These are phyloP conservation scores for Ataeniobius toweri DNA, from an alignment of 2,797 vertebrate species.

Conservation along the genomic window DNA sequence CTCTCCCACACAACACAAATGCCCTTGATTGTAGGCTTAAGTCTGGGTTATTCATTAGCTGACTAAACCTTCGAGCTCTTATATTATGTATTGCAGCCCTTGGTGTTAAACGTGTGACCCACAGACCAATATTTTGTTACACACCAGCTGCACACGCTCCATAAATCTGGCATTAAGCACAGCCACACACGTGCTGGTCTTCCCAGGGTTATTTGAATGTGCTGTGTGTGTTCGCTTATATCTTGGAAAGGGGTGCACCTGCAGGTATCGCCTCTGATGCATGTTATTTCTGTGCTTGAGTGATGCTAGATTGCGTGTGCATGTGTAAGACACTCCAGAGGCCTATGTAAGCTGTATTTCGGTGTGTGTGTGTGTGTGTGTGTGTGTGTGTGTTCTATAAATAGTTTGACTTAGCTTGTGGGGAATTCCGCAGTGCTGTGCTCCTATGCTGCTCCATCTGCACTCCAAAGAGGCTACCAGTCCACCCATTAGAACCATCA, in stretches of 20 bases:
- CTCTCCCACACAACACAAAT: slow-evolving; percentile 26
- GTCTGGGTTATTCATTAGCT: slow-evolving; percentile 54
- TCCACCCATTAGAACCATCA: slow-evolving; percentile 55
- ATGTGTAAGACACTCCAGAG: slow-evolving; percentile 34
- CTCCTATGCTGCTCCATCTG: slow-evolving; percentile 69
- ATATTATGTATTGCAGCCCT: not conserved
- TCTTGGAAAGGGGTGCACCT: slow-evolving; percentile 24
- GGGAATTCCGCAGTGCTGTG: slow-evolving; percentile 77
- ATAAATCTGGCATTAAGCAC: slow-evolving; percentile 50
- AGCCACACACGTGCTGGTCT: slow-evolving; percentile 9
- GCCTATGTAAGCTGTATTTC: slow-evolving; percentile 58
- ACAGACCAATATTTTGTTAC: slow-evolving; percentile 60
- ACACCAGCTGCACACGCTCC: slow-evolving; percentile 42
- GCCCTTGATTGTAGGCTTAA: slow-evolving; percentile 29
- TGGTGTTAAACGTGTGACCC: slow-evolving; percentile 50
- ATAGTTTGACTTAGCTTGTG: slow-evolving; percentile 73
- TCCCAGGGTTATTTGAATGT: slow-evolving; percentile 28
- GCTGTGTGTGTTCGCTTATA: slow-evolving; percentile 1
- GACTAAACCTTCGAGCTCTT: slow-evolving; percentile 38
- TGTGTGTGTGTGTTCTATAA: slow-evolving; percentile 60
- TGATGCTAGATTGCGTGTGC: slow-evolving; percentile 11
- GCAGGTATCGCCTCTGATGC: slow-evolving; percentile 23
- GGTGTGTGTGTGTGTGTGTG: slow-evolving; percentile 23
- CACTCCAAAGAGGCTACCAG: slow-evolving; percentile 58
- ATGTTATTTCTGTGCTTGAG: slow-evolving; percentile 23